These are phyloP conservation scores for Dioctria rufipes DNA, from an alignment of 2,888 invertebrate genomes.

Conservation along the genomic window DNA sequence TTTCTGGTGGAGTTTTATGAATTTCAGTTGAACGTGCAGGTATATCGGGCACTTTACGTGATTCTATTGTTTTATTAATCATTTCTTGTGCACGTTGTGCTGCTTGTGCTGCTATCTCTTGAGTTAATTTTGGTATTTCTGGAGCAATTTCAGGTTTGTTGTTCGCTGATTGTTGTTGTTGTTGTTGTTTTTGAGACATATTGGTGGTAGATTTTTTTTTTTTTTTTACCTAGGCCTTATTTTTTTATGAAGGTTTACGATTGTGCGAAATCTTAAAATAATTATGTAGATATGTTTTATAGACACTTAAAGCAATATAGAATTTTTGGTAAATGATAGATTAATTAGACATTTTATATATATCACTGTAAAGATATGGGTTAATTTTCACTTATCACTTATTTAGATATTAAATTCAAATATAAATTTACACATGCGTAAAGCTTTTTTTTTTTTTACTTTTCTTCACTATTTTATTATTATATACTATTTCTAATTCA, in stretches of 20 bases:
- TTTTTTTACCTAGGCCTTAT: constrained; percentile 9
- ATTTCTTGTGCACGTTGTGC: constrained; percentile 70
- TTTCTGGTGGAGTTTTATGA: constrained; percentile 68
- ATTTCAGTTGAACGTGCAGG: constrained; percentile 68
- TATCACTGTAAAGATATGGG: constrained; percentile 45
- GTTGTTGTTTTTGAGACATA: constrained; percentile 41
- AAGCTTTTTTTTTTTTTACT: too few species aligned
- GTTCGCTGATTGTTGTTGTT: constrained; percentile 58
- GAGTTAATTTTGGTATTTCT: constrained; percentile 69
- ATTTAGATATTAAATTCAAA: constrained; percentile 15
- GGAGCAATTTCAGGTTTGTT: constrained; percentile 65
- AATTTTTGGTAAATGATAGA: too few species aligned
- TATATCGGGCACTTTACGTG: constrained; percentile 69
- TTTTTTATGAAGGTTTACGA: neutral
- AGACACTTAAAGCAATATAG: constrained; percentile 13
- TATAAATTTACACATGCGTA: neutral
- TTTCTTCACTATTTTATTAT: too few species aligned
- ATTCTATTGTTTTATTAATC: constrained; percentile 67
- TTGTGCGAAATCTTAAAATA: constrained; percentile 6
- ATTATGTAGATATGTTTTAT: constrained; percentile 8
- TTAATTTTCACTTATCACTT: constrained; percentile 30
- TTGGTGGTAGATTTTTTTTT: constrained; percentile 8
- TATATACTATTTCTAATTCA: too few species aligned
- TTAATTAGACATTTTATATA: neutral
- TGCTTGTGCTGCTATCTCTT: constrained; percentile 70